Conservation (phyloP, 1,140 invertebrate species). For the Rhyacophila brunnea region DNA sequence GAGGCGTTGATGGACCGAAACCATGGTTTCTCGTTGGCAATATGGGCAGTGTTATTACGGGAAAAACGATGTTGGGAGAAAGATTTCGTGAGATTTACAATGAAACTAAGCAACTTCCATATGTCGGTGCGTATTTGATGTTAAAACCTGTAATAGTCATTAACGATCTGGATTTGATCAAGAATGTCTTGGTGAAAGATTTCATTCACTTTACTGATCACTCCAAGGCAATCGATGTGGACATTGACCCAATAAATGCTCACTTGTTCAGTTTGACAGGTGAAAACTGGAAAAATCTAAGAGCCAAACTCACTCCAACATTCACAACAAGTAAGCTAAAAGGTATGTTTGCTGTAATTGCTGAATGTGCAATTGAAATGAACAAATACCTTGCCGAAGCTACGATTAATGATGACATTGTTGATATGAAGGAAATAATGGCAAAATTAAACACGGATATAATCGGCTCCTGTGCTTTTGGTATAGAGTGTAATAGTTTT, state of each 20-base stretch:
- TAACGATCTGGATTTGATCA: conserved; percentile 60
- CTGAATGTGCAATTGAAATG: too few relatives aligned
- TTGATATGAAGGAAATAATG: too few relatives aligned
- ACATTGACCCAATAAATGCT: conserved; percentile 50
- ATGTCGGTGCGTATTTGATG: conserved; percentile 41
- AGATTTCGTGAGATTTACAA: conserved; percentile 28
- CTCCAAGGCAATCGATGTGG: conserved; percentile 46
- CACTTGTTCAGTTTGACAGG: conserved; percentile 36
- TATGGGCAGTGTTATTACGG: conserved; percentile 28
- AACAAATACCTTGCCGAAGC: too few relatives aligned
- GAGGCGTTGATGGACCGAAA: conserved; percentile 42
- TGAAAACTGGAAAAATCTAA: conserved; percentile 54
- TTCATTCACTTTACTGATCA: conserved; percentile 56
- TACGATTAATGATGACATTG: too few relatives aligned
- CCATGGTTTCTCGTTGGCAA: conserved; percentile 40
- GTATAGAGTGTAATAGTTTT: too few relatives aligned
- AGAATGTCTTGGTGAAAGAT: conserved; percentile 60
- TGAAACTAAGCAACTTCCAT: conserved; percentile 28
- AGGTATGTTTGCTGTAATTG: too few relatives aligned
- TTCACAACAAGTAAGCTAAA: too few relatives aligned
- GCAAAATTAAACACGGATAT: too few relatives aligned
- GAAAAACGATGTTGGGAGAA: conserved; percentile 37
- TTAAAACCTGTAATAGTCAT: conserved; percentile 52
- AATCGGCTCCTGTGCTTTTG: too few relatives aligned
- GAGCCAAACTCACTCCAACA: too few relatives aligned